Evolutionary conservation across 2,888 invertebrate genomes (phyloP).

Genomic region (Microctonus hyperodae): DNA sequence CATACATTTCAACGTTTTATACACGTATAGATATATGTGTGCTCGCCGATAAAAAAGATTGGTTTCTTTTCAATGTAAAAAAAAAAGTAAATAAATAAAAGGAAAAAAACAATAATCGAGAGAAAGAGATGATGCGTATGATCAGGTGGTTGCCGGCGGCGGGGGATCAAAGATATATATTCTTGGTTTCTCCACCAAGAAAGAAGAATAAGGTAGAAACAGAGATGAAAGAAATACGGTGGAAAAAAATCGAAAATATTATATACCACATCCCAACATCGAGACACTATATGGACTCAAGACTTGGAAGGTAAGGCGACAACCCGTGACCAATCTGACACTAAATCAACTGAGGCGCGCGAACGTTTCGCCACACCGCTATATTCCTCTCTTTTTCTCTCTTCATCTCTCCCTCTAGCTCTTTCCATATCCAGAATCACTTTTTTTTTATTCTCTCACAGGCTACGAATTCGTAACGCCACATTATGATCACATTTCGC

Average conservation of each 20-base stretch:
- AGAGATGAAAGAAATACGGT: constrained; percentile 27
- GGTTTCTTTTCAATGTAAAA: constrained; percentile 23
- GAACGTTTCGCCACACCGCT: constrained; percentile 37
- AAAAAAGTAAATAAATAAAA: constrained; percentile 15
- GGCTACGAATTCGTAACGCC: constrained; percentile 19
- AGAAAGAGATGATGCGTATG: constrained; percentile 45
- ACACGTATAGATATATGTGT: not conserved
- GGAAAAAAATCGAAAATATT: constrained; percentile 39
- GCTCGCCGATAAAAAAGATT: constrained; percentile 7
- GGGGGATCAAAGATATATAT: constrained; percentile 55
- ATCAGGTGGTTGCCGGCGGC: constrained; percentile 55
- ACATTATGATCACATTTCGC: constrained; percentile 28
- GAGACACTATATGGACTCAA: constrained; percentile 25
- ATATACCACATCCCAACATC: constrained; percentile 24
- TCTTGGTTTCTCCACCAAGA: not conserved
- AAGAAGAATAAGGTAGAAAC: constrained; percentile 18
- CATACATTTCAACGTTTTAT: not conserved
- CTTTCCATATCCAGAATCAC: not conserved
- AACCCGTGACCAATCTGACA: constrained; percentile 60
- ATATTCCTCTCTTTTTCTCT: constrained; percentile 13
- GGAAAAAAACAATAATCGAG: constrained; percentile 27
- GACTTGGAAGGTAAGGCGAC: constrained; percentile 50
- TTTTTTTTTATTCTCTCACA: constrained; percentile 21
- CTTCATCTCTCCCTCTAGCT: not conserved
- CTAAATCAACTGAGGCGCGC: constrained; percentile 58